Evolutionary conservation across 1,140 invertebrate species (phyloP).

Genomic region (Drosophila paulistorum): DNA sequence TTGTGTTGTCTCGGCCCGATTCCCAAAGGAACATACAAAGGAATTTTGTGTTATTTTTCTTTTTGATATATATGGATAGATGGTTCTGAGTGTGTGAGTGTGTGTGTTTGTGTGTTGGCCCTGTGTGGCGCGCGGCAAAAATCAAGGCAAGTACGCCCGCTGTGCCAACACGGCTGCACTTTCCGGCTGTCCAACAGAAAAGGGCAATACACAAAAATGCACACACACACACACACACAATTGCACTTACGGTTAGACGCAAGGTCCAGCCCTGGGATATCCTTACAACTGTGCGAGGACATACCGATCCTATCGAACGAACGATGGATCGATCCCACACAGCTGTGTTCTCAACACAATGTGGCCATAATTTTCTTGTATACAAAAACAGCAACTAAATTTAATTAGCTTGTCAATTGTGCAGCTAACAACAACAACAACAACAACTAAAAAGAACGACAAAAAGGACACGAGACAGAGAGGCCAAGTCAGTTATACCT

Average conservation of each 20-base stretch:
- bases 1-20: constrained; percentile 27
- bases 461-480: background rate
- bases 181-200: constrained; percentile 53
- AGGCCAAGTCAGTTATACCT: background rate
- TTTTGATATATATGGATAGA: constrained; percentile 46
- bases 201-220: background rate
- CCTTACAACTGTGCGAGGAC: background rate
- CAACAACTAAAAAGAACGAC: background rate
- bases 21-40: constrained; percentile 63
- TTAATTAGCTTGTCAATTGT: constrained; percentile 79
- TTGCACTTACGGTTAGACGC: constrained; percentile 36
- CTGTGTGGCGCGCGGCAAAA: constrained; percentile 66
- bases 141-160: constrained; percentile 72
- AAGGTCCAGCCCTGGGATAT: constrained; percentile 18
- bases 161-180: constrained; percentile 61
- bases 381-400: constrained; percentile 55
- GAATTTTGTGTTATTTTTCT: constrained; percentile 11
- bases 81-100: no score
- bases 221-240: constrained; percentile 29
- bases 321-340: constrained; percentile 23
- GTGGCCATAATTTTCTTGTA: constrained; percentile 66
- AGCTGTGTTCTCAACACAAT: constrained; percentile 68
- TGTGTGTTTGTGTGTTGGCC: background rate
- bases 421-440: constrained; percentile 17
- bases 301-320: background rate